A percentile compares a stretch with the other conserved stretches of the same genome.
These are phyloP conservation scores for Orius laevigatus DNA, from an alignment of 1,140 invertebrate genomes.

Conservation along the genomic window DNA sequence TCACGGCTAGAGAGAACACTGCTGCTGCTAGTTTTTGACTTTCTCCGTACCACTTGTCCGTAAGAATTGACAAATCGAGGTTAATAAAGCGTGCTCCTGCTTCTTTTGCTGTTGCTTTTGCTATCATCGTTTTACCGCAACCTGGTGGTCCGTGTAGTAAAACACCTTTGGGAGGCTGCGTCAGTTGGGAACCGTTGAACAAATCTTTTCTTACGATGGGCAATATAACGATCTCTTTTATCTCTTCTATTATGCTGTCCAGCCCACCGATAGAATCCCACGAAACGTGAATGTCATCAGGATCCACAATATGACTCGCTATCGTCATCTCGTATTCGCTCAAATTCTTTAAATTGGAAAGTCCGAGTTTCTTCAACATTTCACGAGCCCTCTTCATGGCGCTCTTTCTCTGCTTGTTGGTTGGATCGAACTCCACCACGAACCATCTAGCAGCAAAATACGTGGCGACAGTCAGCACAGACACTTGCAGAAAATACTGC, in stretches of 20 bases:
- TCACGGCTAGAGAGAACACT: constrained; percentile 88
- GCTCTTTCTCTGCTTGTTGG: constrained; percentile 55
- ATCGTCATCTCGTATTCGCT: constrained; percentile 92
- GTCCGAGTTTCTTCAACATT: no score
- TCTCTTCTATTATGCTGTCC: constrained; percentile 72
- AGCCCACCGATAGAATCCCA: constrained; percentile 91
- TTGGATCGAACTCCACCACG: constrained; percentile 67
- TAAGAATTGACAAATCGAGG: constrained; percentile 79
- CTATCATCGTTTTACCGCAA: constrained; percentile 94
- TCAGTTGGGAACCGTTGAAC: constrained; percentile 67
- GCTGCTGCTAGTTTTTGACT: constrained; percentile 92
- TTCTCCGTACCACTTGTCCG: constrained; percentile 98
- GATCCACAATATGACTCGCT: constrained; percentile 84
- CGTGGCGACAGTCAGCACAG: constrained; percentile 64
- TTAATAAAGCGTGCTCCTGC: constrained; percentile 91
- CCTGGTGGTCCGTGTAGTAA: constrained; percentile 71
- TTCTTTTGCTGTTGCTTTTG: constrained; percentile 87
- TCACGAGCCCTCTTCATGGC: constrained; percentile 29
- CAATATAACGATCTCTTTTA: constrained; percentile 85
- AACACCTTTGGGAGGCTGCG: constrained; percentile 79
- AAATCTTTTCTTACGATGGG: constrained; percentile 74
- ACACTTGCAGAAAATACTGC: constrained; percentile 33
- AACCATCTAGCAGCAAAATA: constrained; percentile 81
- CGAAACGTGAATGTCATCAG: constrained; percentile 66
- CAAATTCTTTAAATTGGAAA: neutral